phyloP scores from a whole-genome alignment of 1,140 invertebrate species.

The Protaetia brevitarsis region DNA sequence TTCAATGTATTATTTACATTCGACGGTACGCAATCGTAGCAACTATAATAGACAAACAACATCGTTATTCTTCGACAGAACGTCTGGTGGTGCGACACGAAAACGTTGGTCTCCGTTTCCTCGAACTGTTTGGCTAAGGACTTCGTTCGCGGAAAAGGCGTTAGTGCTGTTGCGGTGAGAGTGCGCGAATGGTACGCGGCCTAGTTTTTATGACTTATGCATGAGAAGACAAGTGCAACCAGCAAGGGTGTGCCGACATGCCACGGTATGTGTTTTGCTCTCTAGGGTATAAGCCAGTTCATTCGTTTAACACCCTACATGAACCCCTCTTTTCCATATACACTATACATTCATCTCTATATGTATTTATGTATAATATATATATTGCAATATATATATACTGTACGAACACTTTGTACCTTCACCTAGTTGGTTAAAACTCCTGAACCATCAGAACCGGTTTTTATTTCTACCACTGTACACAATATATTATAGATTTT shows the following conservation, averaged over 20 bases:
- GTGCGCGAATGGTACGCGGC: neutral
- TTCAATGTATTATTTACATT: neutral
- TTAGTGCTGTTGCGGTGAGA: neutral
- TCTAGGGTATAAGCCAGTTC: slow-evolving; percentile 1
- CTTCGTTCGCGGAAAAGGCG: neutral
- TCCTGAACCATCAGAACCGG: neutral
- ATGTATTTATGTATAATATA: neutral
- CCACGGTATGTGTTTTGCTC: slow-evolving; percentile 19
- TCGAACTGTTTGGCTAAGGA: neutral
- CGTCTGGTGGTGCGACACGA: neutral
- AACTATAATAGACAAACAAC: neutral
- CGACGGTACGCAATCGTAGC: neutral
- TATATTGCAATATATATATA: too few species aligned
- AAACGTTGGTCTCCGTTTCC: neutral
- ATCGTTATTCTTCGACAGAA: neutral
- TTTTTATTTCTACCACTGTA: neutral
- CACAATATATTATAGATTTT: neutral
- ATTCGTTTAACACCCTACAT: neutral
- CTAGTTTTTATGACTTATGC: slow-evolving; percentile 21
- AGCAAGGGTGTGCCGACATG: slow-evolving; percentile 20
- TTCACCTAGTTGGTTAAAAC: neutral
- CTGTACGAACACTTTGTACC: neutral
- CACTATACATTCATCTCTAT: too few species aligned
- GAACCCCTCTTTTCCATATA: neutral
- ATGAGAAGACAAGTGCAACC: slow-evolving; percentile 23